phyloP scores from a whole-genome alignment of 1,140 invertebrate species.

The Pinna nobilis region DNA sequence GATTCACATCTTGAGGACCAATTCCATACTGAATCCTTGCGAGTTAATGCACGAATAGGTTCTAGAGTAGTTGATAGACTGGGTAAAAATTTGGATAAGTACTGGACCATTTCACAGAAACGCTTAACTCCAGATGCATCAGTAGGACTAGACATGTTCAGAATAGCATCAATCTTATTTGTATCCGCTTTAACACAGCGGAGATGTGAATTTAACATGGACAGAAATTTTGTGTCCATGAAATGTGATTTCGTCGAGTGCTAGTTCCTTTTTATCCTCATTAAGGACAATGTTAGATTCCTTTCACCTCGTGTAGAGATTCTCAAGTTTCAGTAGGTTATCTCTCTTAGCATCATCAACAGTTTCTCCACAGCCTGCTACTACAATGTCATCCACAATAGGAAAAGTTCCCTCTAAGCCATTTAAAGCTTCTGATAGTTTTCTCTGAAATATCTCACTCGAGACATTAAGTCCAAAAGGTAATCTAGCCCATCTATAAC shows the following conservation, averaged over 20 bases:
- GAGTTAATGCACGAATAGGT: slow-evolving; percentile 17
- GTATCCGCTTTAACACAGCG: slow-evolving; percentile 54
- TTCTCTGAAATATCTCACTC: slow-evolving; percentile 49
- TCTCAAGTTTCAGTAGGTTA: slow-evolving; percentile 8
- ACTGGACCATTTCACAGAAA: slow-evolving; percentile 55
- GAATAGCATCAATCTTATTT: slow-evolving; percentile 60
- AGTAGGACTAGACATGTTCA: slow-evolving; percentile 53
- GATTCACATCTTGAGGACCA: slow-evolving; percentile 69
- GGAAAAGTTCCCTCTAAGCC: slow-evolving; percentile 25
- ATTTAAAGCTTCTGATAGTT: slow-evolving; percentile 24
- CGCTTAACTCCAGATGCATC: slow-evolving; percentile 47
- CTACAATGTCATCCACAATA: slow-evolving; percentile 44
- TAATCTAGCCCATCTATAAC: slow-evolving; percentile 45
- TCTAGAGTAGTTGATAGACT: slow-evolving; percentile 22
- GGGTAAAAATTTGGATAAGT: slow-evolving; percentile 37
- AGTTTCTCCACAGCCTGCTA: slow-evolving; percentile 31
- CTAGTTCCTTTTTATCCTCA: slow-evolving; percentile 34
- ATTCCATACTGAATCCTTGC: slow-evolving; percentile 24
- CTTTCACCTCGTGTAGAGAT: background rate
- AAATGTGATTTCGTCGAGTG: slow-evolving; percentile 55
- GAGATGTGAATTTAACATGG: no score
- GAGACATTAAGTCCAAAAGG: slow-evolving; percentile 53
- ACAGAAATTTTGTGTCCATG: slow-evolving; percentile 44
- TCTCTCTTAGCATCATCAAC: slow-evolving; percentile 1
- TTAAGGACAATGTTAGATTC: slow-evolving; percentile 47